A percentile compares a stretch with the other conserved stretches of the same genome.
These are phyloP conservation scores for Parauchenoglanis punctatus DNA, from an alignment of 2,797 vertebrate genomes.

Conservation along the genomic window DNA sequence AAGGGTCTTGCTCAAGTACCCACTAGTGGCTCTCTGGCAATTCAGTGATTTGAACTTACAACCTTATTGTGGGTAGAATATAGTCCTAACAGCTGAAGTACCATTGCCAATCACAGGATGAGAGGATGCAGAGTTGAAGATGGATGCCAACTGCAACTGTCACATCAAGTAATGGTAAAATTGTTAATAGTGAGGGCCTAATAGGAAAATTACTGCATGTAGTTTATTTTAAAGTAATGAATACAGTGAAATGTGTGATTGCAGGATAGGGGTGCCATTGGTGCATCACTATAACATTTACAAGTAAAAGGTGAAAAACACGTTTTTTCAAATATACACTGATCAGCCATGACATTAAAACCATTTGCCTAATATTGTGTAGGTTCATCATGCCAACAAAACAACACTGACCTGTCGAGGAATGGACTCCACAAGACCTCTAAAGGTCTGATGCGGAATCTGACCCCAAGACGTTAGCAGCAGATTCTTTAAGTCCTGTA, in stretches of 20 bases:
- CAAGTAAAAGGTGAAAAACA: background rate
- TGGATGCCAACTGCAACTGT: background rate
- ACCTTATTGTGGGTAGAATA: background rate
- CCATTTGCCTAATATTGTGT: no score
- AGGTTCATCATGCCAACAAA: no score
- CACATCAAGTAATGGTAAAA: slow-evolving; percentile 1
- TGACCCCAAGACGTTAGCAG: no score
- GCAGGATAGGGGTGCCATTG: background rate
- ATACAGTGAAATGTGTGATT: background rate
- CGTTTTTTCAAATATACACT: background rate
- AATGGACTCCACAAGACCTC: no score
- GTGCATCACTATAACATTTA: background rate
- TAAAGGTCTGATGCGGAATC: no score
- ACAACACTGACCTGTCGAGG: no score
- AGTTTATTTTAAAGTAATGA: background rate
- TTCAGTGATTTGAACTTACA: slow-evolving; percentile 10
- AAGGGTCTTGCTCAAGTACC: slow-evolving; percentile 5
- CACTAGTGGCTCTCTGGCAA: slow-evolving; percentile 1
- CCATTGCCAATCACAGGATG: slow-evolving; percentile 10
- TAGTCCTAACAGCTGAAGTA: slow-evolving; percentile 1
- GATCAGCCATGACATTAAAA: no score
- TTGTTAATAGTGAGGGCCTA: background rate
- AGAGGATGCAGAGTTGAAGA: background rate
- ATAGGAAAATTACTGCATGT: background rate
- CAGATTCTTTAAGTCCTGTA: no score